These are phyloP conservation scores for Drosophila prostipennis DNA, from an alignment of 2,888 invertebrate genomes.

Conservation along the genomic window DNA sequence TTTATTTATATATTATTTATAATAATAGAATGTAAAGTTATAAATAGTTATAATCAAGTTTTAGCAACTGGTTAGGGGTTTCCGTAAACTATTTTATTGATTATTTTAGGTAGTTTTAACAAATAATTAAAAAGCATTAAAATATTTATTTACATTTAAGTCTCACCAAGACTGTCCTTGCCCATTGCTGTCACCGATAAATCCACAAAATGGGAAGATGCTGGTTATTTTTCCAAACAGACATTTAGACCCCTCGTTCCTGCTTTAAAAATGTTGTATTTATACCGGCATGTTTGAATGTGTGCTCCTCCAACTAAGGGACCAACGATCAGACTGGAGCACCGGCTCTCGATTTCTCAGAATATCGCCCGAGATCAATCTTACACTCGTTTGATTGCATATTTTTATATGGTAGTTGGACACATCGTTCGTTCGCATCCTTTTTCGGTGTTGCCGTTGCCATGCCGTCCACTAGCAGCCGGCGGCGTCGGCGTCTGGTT, in stretches of 20 bases:
- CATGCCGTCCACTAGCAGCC: slow-evolving; percentile 26
- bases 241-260: slow-evolving; percentile 40
- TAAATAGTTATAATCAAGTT: no score
- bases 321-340: slow-evolving; percentile 36
- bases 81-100: not conserved
- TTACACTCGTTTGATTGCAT: slow-evolving; percentile 80
- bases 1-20: not conserved
- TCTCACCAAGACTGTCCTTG: not conserved
- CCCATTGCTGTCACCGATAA: slow-evolving; percentile 53
- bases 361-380: slow-evolving; percentile 83
- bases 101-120: not conserved
- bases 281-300: slow-evolving; percentile 28
- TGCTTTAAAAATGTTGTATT: slow-evolving; percentile 33
- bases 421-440: slow-evolving; percentile 71
- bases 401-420: slow-evolving; percentile 80
- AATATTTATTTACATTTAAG: not conserved
- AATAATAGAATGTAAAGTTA: no score
- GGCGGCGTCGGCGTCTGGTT: slow-evolving; percentile 38
- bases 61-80: not conserved
- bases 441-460: slow-evolving; percentile 66
- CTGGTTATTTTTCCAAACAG: slow-evolving; percentile 31
- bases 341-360: slow-evolving; percentile 72
- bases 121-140: not conserved
- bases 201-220: slow-evolving; percentile 44
- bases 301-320: slow-evolving; percentile 39